Evolutionary conservation across 2,797 vertebrate species (phyloP).

Genomic region (Podarcis lilfordi): DNA sequence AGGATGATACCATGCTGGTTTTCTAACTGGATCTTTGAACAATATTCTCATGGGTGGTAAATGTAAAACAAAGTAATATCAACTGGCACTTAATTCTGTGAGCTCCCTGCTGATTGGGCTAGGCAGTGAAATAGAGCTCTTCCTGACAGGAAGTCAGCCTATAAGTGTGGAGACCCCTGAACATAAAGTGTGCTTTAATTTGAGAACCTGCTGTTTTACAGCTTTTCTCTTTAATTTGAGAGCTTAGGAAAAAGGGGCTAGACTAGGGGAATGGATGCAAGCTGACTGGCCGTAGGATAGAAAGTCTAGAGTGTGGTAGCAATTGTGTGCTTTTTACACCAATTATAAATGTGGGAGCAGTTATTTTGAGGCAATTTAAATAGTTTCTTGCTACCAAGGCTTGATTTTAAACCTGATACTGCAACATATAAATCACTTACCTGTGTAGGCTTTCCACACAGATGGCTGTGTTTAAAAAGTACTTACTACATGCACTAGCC

Average conservation of each 20-base stretch:
- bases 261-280: conserved; percentile 49
- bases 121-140: conserved; percentile 85
- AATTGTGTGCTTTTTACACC: conserved; percentile 44
- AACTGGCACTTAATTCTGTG: conserved; percentile 96
- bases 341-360: conserved; percentile 19
- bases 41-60: conserved; percentile 87
- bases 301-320: conserved; percentile 50
- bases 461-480: not conserved
- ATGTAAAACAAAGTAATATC: conserved; percentile 95
- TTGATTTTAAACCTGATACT: not conserved
- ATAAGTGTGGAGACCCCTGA: conserved; percentile 84
- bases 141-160: conserved; percentile 95
- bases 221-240: conserved; percentile 78
- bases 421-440: not conserved
- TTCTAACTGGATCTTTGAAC: conserved; percentile 88
- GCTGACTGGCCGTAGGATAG: conserved; percentile 33
- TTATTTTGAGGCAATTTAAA: conserved; percentile 1
- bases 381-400: not conserved
- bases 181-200: conserved; percentile 91
- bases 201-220: conserved; percentile 82
- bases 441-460: not conserved
- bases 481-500: no score
- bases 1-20: conserved; percentile 85
- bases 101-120: conserved; percentile 89
- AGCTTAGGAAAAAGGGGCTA: conserved; percentile 59